Conservation (phyloP, 2,113 vertebrate species). For the Sinocyclocheilus anshuiensis region DNA sequence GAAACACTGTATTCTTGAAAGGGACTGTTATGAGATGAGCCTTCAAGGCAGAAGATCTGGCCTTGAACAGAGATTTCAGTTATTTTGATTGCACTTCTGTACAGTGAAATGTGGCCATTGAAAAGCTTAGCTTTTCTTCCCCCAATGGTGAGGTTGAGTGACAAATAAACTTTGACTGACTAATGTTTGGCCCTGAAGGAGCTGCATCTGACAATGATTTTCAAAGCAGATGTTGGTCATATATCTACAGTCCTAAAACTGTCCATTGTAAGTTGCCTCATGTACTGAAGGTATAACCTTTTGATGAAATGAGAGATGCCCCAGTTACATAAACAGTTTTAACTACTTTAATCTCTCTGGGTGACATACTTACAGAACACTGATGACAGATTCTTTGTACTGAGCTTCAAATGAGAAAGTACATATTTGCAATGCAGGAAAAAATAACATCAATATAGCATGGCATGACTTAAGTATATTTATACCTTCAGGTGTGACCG, state of each 20-base stretch:
- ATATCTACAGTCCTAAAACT: conserved; percentile 1
- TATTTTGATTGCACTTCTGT: not conserved
- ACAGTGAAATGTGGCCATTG: not conserved
- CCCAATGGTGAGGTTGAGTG: not conserved
- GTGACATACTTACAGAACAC: not conserved
- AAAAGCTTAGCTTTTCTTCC: not conserved
- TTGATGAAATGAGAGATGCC: not conserved
- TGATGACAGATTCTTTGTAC: not conserved
- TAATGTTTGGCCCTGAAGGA: not conserved
- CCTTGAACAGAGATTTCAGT: not conserved
- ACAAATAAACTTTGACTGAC: conserved; percentile 5
- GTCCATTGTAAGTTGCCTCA: not conserved
- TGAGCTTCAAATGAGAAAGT: conserved; percentile 2
- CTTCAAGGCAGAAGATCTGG: not conserved
- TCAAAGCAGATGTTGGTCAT: conserved; percentile 8
- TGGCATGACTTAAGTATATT: not conserved
- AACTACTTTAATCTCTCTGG: not conserved
- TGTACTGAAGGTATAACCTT: not conserved
- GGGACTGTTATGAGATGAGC: not conserved
- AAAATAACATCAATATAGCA: not conserved
- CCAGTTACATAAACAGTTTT: conserved; percentile 7
- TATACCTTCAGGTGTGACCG: not conserved
- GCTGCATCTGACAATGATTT: not conserved
- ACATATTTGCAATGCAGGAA: not conserved
- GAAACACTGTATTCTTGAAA: not conserved